Evolutionary conservation across 2,113 vertebrate genomes (phyloP), one percentile per base, ranked within the genome.

Genomic region (Passer domesticus): DNA sequence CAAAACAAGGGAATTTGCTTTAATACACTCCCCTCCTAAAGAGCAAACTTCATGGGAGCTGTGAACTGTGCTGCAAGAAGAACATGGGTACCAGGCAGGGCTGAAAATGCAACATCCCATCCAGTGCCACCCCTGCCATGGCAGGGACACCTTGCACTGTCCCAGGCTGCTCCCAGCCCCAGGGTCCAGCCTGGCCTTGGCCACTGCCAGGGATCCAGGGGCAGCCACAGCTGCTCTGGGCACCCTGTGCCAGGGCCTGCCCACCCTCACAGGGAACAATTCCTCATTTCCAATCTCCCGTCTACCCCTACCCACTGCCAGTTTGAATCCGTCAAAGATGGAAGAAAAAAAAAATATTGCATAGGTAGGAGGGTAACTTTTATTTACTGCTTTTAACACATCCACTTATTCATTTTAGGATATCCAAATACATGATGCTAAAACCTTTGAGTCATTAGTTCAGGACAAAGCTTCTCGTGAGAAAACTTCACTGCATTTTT

Each of bases 281-380:
- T 77, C 27, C 37, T 18, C 3, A 53, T 59, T 3, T 37, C 14
- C 46, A 37, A 33, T 0, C 15, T 62, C 63, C 33, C 4, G 33
- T 7, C 62, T 27, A 67, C 3, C 3, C 21, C 44, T 21, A 0
- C 11, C 2, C 43, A 43, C 62, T 50, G 8, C 1, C 39, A 39
- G 5, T 39, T 19, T 39, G 33, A 62, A 33, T 23, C 46, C 22
- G 53, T 46, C 14, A 33, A n/a, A 6, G 11, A 53, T 5, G 7
- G 30, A 44, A 69, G 55, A 13, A 53, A 31, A 76, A 69, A 64
- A 66, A 56, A 60, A 15, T 11, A 59, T 11, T 27, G 7, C 12
- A 15, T 27, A 68, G 13, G 17, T 59, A 64, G 15, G 44, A 77
- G n/a, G 14, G 9, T 28, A 62, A 37, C 13, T 35, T 72, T 68